phyloP scores from a whole-genome alignment of 2,797 vertebrate genomes.

The Phalanger gymnotis region DNA sequence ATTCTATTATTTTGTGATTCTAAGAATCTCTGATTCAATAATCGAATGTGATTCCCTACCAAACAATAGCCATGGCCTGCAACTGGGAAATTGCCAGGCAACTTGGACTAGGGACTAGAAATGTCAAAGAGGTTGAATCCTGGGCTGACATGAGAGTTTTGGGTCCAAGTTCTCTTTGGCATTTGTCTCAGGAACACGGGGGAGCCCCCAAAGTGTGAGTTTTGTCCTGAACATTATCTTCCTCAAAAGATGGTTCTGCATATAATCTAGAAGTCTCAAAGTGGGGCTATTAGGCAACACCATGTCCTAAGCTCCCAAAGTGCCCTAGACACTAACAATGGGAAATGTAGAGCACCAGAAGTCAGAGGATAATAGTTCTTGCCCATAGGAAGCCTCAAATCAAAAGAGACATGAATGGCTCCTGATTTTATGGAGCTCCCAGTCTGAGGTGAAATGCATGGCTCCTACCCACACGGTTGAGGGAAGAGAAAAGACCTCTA shows the following conservation, averaged over 20 bases:
- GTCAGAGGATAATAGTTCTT: background rate
- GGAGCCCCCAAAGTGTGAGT: background rate
- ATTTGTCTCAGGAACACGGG: background rate
- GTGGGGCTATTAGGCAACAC: background rate
- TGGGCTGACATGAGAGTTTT: background rate
- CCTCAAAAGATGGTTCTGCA: background rate
- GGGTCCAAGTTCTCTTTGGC: background rate
- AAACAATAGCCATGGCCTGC: background rate
- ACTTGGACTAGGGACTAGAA: background rate
- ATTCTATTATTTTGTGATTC: background rate
- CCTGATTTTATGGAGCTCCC: background rate
- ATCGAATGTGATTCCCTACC: background rate
- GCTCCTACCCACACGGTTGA: background rate
- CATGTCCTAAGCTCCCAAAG: background rate
- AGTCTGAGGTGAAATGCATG: background rate
- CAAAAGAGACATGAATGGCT: background rate
- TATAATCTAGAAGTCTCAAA: background rate
- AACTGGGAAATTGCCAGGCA: background rate
- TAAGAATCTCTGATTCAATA: background rate
- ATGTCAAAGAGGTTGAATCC: background rate
- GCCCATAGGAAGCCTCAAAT: background rate
- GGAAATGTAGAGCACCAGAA: background rate
- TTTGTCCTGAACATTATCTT: background rate
- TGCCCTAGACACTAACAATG: background rate
- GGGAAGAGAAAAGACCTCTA: background rate